phyloP scores from a whole-genome alignment of 2,113 vertebrate species.

The Paracanthobrama guichenoti region DNA sequence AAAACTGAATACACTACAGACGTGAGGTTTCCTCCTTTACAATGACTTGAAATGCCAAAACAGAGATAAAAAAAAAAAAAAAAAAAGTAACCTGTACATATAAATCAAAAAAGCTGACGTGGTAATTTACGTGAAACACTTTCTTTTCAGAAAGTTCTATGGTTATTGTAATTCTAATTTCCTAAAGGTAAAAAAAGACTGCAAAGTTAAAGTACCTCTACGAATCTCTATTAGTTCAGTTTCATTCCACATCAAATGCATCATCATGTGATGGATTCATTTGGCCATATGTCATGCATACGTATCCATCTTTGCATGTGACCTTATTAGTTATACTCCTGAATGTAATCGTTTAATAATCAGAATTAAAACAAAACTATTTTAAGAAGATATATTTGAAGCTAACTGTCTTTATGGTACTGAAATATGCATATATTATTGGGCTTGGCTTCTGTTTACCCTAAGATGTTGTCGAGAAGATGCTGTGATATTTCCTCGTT shows the following conservation, averaged over 20 bases:
- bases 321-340: conserved; percentile 82
- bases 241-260: conserved; percentile 46
- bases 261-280: conserved; percentile 57
- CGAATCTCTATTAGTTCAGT: conserved; percentile 57
- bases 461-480: conserved; percentile 80
- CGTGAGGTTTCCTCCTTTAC: conserved; percentile 68
- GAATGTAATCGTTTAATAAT: conserved; percentile 86
- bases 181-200: conserved; percentile 40
- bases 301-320: conserved; percentile 88
- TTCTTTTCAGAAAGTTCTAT: conserved; percentile 62
- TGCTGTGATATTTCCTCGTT: conserved; percentile 73
- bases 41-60: conserved; percentile 71
- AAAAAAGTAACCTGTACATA: conserved; percentile 56
- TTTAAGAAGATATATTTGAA: conserved; percentile 79
- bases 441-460: conserved; percentile 81
- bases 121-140: conserved; percentile 48
- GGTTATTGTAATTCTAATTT: conserved; percentile 50
- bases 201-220: conserved; percentile 31
- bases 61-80: conserved; percentile 48
- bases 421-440: conserved; percentile 82
- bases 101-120: conserved; percentile 39
- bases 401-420: conserved; percentile 83
- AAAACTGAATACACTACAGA: conserved; percentile 59
- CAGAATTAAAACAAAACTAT: conserved; percentile 76
- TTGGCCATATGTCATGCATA: conserved; percentile 68